Conservation (phyloP, 2,797 vertebrate genomes). For the Onychomys leucogaster region DNA sequence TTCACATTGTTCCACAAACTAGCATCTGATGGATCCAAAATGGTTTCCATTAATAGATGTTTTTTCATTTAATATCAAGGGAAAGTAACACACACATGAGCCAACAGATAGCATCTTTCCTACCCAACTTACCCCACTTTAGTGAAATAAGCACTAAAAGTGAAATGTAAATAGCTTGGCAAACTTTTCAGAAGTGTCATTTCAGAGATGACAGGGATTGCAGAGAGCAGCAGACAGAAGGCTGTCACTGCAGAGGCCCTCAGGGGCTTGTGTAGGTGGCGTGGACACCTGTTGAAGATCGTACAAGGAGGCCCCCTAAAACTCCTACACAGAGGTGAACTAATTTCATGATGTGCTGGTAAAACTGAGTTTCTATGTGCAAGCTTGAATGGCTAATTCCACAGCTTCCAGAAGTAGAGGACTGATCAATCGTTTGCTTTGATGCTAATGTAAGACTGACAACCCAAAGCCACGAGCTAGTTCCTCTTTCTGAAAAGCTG, state of each 20-base stretch:
- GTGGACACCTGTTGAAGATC: not conserved
- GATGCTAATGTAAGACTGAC: not conserved
- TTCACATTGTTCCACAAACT: not conserved
- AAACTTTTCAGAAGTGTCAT: not conserved
- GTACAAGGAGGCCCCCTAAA: not conserved
- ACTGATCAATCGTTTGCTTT: not conserved
- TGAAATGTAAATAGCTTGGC: not conserved
- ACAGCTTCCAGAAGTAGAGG: not conserved
- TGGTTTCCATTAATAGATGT: not conserved
- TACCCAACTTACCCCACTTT: rapidly evolving
- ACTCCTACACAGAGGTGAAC: not conserved
- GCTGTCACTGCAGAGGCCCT: too few relatives aligned
- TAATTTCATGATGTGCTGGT: not conserved
- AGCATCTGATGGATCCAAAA: not conserved
- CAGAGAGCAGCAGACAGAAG: not conserved
- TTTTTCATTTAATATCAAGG: not conserved
- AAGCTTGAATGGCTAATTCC: not conserved
- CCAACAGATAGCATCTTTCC: rapidly evolving
- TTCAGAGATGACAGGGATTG: not conserved
- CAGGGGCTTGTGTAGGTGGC: not conserved
- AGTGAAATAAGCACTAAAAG: not conserved
- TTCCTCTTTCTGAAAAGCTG: not conserved
- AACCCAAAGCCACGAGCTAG: not conserved
- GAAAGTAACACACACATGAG: not conserved
- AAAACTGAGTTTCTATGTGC: not conserved